These are phyloP conservation scores for Linepithema humile DNA, from an alignment of 1,140 invertebrate species.

Conservation along the genomic window DNA sequence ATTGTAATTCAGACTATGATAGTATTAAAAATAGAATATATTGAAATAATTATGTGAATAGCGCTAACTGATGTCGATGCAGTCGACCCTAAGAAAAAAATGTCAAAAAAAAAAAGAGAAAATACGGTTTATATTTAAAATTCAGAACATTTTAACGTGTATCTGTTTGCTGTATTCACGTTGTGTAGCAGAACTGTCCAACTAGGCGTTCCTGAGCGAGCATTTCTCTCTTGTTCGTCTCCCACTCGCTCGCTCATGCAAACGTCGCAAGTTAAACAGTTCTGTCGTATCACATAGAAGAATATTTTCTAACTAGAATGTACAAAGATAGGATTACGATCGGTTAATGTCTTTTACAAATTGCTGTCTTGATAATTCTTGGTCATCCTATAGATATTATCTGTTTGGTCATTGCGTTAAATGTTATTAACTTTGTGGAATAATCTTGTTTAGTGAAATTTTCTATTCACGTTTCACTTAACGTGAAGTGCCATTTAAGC, in stretches of 20 bases:
- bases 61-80: background rate
- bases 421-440: background rate
- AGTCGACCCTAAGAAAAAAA: background rate
- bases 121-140: background rate
- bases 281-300: constrained; percentile 40
- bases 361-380: background rate
- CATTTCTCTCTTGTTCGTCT: constrained; percentile 8
- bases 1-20: background rate
- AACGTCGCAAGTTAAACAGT: background rate
- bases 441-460: background rate
- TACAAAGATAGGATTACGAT: constrained; percentile 9
- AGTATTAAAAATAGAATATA: background rate
- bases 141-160: constrained; percentile 13
- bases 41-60: background rate
- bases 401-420: background rate
- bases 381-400: background rate
- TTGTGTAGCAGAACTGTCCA: constrained; percentile 20
- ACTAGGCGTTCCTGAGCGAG: background rate
- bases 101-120: background rate
- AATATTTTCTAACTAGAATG: constrained; percentile 40
- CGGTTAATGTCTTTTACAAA: background rate
- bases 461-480: background rate
- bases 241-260: background rate
- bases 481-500: background rate
- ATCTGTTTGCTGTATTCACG: background rate